These are phyloP conservation scores for Paracanthobrama guichenoti DNA, from an alignment of 2,113 vertebrate genomes.

Conservation along the genomic window DNA sequence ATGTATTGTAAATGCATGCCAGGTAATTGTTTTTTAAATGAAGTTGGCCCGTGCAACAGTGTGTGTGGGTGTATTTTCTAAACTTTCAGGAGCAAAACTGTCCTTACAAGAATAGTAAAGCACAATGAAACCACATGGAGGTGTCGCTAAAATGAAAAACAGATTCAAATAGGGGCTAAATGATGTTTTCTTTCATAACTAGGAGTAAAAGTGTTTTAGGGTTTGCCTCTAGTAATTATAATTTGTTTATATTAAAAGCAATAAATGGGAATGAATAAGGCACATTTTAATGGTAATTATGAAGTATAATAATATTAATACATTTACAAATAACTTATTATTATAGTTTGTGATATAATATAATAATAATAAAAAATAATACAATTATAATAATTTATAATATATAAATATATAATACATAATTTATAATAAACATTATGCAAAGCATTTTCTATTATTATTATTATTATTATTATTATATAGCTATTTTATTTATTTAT, in stretches of 20 bases:
- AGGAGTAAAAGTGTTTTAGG: not conserved
- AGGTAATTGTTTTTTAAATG: constrained; percentile 23
- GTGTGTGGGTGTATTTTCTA: constrained; percentile 12
- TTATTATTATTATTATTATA: too few species aligned
- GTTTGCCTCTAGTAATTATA: not conserved
- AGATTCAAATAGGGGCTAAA: not conserved
- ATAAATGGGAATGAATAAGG: not conserved
- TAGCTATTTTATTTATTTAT: too few species aligned
- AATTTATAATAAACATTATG: too few species aligned
- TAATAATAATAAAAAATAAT: too few species aligned
- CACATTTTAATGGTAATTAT: not conserved
- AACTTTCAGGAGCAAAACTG: not conserved
- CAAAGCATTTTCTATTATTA: too few species aligned
- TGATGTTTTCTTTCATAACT: not conserved
- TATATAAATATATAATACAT: too few species aligned
- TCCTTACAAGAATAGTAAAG: not conserved
- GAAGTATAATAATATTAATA: not conserved
- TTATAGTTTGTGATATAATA: not conserved
- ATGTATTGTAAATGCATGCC: constrained; percentile 19
- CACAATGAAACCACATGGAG: not conserved
- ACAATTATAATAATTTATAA: too few species aligned
- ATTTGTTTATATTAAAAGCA: not conserved
- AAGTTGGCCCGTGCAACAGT: not conserved
- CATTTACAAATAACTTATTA: not conserved
- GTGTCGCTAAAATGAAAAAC: not conserved